These are phyloP conservation scores for Nettapus auritus DNA, from an alignment of 2,113 vertebrate species.

Conservation along the genomic window DNA sequence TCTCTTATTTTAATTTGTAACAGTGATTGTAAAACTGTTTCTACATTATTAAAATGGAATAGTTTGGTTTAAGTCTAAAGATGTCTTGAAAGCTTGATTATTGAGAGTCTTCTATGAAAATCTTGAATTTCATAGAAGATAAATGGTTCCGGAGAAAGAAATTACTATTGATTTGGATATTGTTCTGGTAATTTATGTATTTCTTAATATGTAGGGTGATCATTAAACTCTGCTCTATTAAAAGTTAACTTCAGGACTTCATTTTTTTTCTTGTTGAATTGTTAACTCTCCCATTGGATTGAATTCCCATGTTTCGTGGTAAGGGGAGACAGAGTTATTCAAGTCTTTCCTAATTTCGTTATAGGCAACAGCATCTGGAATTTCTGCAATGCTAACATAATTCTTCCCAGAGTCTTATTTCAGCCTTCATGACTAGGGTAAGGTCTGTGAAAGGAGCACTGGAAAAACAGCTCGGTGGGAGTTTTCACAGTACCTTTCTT, in stretches of 20 bases:
- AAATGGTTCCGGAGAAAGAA: neutral
- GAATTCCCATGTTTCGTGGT: neutral
- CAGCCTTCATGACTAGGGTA: neutral
- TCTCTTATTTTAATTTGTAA: neutral
- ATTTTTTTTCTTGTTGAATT: neutral
- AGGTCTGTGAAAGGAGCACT: neutral
- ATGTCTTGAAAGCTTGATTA: neutral
- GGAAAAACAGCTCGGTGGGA: neutral
- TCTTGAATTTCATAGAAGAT: neutral
- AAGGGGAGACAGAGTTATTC: neutral
- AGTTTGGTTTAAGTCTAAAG: neutral
- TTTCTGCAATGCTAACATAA: neutral
- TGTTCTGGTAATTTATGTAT: neutral
- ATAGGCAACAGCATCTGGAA: neutral
- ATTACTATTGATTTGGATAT: neutral
- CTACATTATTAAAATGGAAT: neutral
- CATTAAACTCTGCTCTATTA: neutral
- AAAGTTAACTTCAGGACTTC: neutral
- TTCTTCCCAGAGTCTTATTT: neutral
- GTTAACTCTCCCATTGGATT: neutral
- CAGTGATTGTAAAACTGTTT: neutral
- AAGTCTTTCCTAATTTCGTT: neutral
- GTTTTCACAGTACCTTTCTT: neutral
- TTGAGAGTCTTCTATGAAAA: neutral
- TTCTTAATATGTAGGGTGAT: neutral